Evolutionary conservation across 1,140 invertebrate genomes (phyloP), one percentile per base, ranked within the genome.

Genomic region (Drosophila subpulchrella): DNA sequence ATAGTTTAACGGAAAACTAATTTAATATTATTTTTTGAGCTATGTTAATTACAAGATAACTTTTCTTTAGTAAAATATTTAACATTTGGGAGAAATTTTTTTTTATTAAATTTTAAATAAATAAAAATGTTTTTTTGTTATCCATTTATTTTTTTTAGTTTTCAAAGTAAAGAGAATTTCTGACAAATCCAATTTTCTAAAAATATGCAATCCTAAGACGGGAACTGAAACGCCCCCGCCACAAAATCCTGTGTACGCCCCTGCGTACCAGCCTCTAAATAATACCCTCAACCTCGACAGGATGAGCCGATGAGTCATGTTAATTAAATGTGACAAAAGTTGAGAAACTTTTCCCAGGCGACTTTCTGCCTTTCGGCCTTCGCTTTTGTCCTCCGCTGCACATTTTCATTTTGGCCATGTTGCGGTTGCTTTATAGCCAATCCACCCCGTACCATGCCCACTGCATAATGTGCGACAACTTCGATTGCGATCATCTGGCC

Each of bases 261-360:
- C 48, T 27, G n/a, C 17, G 42, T 3, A 46, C 0, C 32, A 55
- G 8, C 27, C 8, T 36, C 24, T 11, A 50, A 38, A 51, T 17
- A 44, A 15, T 24, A n/a, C 11, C 44, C 17, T 8, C 51, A 17
- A 12, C 15, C n/a, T 24, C 32, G 20, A n/a, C 68, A 17, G 30
- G 50, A 76, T 39, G 57, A 78, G 42, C 78, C 53, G 78, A 72
- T 82, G 82, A 88, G 82, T 88, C 83, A 88, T 88, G 82, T 86
- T 86, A 88, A 86, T 86, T 86, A 86, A 86, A 86, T 86, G 82
- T 83, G 75, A 63, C 75, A 86, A 76, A 81, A 82, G 63, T 81
- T 85, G 50, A 54, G 63, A 48, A 81, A 78, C 58, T 82, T 86
- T 66, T 56, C 47, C 61, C 39, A 24, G 67, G 32, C 55, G 24